Percentiles rank a stretch among this genome's conserved stretches.
These are phyloP conservation scores for Augochlorella aurata DNA, from an alignment of 2,888 invertebrate genomes.

Conservation along the genomic window DNA sequence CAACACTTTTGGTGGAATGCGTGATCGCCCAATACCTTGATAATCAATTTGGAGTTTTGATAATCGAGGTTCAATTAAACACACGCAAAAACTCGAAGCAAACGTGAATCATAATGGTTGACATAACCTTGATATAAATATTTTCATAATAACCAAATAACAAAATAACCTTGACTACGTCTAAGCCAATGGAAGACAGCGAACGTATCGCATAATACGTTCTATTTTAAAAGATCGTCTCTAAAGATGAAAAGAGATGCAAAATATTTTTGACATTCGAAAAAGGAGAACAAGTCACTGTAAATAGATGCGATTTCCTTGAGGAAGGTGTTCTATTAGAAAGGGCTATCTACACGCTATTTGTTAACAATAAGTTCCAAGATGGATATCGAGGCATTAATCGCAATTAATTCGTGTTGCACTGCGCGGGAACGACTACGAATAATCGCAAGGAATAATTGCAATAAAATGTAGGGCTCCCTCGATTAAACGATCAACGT, in stretches of 20 bases:
- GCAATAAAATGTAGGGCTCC: not conserved
- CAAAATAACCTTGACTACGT: too few relatives aligned
- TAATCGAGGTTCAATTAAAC: not conserved
- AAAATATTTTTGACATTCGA: not conserved
- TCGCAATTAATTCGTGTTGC: not conserved
- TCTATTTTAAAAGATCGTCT: too few relatives aligned
- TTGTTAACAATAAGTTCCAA: not conserved
- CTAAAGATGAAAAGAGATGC: not conserved
- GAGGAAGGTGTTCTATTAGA: not conserved
- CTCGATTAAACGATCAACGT: not conserved
- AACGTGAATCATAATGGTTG: conserved; percentile 24
- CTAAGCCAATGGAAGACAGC: too few relatives aligned
- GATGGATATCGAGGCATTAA: not conserved
- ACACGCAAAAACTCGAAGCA: not conserved
- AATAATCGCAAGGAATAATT: not conserved
- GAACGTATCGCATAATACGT: too few relatives aligned
- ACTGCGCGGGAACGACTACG: not conserved
- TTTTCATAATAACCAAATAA: too few relatives aligned
- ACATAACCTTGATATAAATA: too few relatives aligned
- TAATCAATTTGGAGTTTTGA: not conserved
- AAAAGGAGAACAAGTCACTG: not conserved
- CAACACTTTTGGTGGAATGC: too few relatives aligned
- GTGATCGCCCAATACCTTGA: not conserved
- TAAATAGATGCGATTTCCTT: not conserved
- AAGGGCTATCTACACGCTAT: not conserved